These are phyloP conservation scores for Eristalis arbustorum DNA, from an alignment of 2,888 invertebrate species.

Conservation along the genomic window DNA sequence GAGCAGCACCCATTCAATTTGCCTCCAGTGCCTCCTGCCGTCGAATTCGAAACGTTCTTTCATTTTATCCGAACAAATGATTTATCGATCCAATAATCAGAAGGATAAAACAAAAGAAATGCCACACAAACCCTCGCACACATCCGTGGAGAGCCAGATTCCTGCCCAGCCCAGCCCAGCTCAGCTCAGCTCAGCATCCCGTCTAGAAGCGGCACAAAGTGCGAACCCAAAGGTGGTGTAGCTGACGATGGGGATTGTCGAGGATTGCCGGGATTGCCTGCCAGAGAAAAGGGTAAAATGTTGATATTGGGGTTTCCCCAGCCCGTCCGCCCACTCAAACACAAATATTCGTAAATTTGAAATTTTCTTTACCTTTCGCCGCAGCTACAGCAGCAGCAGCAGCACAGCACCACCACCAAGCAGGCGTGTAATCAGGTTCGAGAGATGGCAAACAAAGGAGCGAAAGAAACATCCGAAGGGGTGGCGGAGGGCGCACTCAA, in stretches of 20 bases:
- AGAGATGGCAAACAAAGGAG: conserved; percentile 18
- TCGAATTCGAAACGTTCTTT: conserved; percentile 45
- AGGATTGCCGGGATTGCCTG: conserved; percentile 20
- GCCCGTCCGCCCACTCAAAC: neutral
- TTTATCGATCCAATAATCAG: conserved; percentile 65
- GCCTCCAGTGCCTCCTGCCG: conserved; percentile 42
- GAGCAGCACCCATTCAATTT: conserved; percentile 53
- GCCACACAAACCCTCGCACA: conserved; percentile 4
- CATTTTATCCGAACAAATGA: conserved; percentile 64
- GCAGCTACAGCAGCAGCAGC: neutral
- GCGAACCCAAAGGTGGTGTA: conserved; percentile 38
- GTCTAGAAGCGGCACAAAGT: too few relatives aligned
- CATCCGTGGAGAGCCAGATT: neutral
- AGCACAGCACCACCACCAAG: neutral
- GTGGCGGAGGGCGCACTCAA: conserved; percentile 37
- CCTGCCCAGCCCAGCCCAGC: neutral
- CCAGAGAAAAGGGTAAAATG: conserved; percentile 56
- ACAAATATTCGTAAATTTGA: conserved; percentile 25
- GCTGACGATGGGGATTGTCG: neutral
- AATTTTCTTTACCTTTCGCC: conserved; percentile 38
- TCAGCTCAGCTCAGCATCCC: too few relatives aligned
- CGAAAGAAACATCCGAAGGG: conserved; percentile 6
- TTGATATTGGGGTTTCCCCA: conserved; percentile 59
- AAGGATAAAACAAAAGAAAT: conserved; percentile 44
- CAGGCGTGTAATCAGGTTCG: conserved; percentile 24